Evolutionary conservation across 1,140 invertebrate species (phyloP).

Genomic region (Hylyphantes graminicola): DNA sequence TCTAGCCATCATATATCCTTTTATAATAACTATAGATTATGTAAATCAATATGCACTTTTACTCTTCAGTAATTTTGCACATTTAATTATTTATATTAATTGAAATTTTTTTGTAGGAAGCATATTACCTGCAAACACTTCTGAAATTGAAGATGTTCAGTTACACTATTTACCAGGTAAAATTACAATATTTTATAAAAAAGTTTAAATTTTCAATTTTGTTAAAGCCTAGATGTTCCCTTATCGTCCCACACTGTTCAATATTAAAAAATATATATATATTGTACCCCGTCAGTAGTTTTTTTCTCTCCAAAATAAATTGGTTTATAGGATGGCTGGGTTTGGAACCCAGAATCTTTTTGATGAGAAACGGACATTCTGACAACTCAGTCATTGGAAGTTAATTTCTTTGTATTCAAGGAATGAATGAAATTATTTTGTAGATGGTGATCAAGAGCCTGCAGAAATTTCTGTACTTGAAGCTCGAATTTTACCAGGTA

Average conservation of each 20-base stretch:
- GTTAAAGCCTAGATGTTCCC: too few species aligned
- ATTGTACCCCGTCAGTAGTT: too few species aligned
- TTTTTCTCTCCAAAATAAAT: too few species aligned
- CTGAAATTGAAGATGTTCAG: background rate
- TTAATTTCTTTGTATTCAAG: background rate
- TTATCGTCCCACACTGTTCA: too few species aligned
- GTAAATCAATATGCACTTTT: background rate
- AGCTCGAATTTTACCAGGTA: constrained; percentile 1
- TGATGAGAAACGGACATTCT: background rate
- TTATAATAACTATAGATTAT: background rate
- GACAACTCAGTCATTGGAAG: background rate
- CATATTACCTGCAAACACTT: background rate
- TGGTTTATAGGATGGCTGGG: background rate
- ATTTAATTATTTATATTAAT: background rate
- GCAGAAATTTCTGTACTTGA: background rate
- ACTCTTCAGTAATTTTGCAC: background rate
- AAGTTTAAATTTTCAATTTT: background rate
- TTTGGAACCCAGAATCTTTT: background rate
- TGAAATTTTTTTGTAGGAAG: background rate
- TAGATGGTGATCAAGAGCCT: constrained; percentile 3
- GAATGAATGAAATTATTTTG: too few species aligned
- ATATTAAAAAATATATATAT: too few species aligned
- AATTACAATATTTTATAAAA: background rate
- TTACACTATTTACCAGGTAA: background rate
- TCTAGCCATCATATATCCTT: background rate